phyloP scores from a whole-genome alignment of 2,113 vertebrate species.

The Pseudorasbora parva region DNA sequence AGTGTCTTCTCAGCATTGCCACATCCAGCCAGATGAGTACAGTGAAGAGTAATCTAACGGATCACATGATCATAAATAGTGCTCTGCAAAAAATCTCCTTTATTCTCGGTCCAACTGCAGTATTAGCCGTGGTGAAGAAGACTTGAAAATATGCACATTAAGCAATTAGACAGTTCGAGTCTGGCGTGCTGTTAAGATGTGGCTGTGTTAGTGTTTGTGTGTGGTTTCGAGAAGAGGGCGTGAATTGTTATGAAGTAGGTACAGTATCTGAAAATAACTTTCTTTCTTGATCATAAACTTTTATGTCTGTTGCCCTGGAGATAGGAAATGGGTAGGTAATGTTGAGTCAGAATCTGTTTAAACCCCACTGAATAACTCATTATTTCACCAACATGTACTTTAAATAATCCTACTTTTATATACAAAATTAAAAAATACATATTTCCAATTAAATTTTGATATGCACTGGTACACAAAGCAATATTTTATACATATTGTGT shows the following conservation, averaged over 20 bases:
- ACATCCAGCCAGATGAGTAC: neutral
- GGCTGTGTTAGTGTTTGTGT: neutral
- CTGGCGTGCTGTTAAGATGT: neutral
- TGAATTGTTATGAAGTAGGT: neutral
- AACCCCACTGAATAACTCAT: neutral
- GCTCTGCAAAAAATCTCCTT: neutral
- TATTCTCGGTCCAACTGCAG: neutral
- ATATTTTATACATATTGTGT: no score
- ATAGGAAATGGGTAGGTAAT: neutral
- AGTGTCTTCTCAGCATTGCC: neutral
- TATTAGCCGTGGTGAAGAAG: neutral
- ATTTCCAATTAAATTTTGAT: no score
- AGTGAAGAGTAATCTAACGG: neutral
- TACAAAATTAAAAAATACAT: neutral
- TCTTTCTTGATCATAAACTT: conserved; percentile 14
- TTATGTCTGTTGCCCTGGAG: neutral
- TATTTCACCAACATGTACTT: neutral
- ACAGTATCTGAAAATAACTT: conserved; percentile 1
- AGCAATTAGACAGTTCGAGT: neutral
- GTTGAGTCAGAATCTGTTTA: neutral
- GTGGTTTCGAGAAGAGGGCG: neutral
- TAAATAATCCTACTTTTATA: neutral
- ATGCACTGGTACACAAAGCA: no score
- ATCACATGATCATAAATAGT: neutral
- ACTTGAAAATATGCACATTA: neutral